Evolutionary conservation across 2,797 vertebrate species (phyloP).

Genomic region (Psittacula echo): DNA sequence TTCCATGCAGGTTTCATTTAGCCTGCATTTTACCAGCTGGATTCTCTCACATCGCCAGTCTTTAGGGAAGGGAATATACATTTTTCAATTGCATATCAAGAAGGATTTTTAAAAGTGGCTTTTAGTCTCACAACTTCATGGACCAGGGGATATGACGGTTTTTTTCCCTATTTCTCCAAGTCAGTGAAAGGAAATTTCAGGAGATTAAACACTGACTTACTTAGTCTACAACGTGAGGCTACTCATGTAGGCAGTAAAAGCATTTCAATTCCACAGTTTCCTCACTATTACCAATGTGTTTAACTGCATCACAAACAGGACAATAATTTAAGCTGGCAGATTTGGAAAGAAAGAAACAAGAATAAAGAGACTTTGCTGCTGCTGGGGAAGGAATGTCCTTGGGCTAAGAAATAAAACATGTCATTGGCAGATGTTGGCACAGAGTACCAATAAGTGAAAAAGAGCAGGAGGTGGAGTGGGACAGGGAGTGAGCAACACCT

Average conservation of each 20-base stretch:
- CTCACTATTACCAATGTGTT: constrained; percentile 5
- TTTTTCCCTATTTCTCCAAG: neutral
- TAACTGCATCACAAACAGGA: constrained; percentile 10
- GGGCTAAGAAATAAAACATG: neutral
- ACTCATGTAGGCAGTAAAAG: neutral
- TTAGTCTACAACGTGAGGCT: neutral
- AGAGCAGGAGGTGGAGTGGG: neutral
- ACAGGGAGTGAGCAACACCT: neutral
- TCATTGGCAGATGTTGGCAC: neutral
- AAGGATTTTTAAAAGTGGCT: neutral
- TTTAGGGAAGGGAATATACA: neutral
- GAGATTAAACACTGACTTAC: neutral
- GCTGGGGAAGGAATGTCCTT: neutral
- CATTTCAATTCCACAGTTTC: neutral
- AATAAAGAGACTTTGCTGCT: neutral
- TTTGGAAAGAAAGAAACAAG: neutral
- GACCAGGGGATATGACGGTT: neutral
- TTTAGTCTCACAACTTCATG: neutral
- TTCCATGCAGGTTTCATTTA: neutral
- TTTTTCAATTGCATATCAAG: neutral
- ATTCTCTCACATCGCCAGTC: neutral
- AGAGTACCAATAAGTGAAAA: neutral
- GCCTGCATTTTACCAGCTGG: neutral
- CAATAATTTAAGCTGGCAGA: constrained; percentile 3
- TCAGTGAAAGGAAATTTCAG: neutral